Evolutionary conservation across 2,797 vertebrate species (phyloP), one percentile per base, ranked within the genome.

Genomic region (Gila robusta): DNA sequence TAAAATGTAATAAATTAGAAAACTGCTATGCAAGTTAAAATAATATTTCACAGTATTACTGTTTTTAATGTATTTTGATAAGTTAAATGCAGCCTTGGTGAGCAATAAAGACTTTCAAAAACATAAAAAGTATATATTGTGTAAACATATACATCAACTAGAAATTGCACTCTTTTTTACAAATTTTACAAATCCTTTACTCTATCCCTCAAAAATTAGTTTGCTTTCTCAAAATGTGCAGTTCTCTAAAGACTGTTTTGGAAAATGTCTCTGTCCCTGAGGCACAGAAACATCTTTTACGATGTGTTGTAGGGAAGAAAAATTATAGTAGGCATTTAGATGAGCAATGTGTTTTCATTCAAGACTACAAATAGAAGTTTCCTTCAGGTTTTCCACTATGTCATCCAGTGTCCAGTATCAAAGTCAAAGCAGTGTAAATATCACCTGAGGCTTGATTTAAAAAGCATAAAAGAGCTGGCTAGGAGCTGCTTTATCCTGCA

Each of bases 241-340:
- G 52, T 81, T 81, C 23, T 86, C 47, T 56, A n/a, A 84, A 90
- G 90, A 87, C 87, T n/a, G 81, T 90, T 88, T 83, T 49, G 56
- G 66, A 90, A 91, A 11, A 54, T 41, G 73, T 67, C 32, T 62
- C 32, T 49, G 16, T 41, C 54, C 59, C 39, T 0, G 14, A 66
- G 81, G 64, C 54, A 49, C 37, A 86, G 73, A 59, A 79, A 64
- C 28, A 54, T 37, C 9, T 66, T 72, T 62, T 59, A 79, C 23
- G 14, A 59, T 62, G 77, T 71, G 64, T 83, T 70, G 72, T 6
- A 49, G 52, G 59, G 12, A 86, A 76, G 39, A 73, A 39, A 67
- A 73, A 73, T 67, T 49, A 41, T 73, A 66, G 71, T 19, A 19
- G 11, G 14, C 12, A 16, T 59, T 71, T 59, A 73, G 6, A 35